phyloP scores from a whole-genome alignment of 2,797 vertebrate species.

The Anguilla obscura region DNA sequence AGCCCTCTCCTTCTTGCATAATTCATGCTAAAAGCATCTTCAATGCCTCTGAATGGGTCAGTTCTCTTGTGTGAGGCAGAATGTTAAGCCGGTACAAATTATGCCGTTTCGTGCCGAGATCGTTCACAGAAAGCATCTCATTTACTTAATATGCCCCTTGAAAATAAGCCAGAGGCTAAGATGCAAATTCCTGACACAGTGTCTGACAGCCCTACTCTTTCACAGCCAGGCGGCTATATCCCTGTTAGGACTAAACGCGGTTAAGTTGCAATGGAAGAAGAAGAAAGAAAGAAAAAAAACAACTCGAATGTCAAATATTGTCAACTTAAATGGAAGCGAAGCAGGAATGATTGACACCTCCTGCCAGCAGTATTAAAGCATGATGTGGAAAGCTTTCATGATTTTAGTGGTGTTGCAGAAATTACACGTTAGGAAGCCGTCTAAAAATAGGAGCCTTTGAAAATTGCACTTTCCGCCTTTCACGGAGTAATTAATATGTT shows the following conservation, averaged over 20 bases:
- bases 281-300: background rate
- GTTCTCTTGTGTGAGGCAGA: slow-evolving; percentile 45
- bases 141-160: slow-evolving; percentile 54
- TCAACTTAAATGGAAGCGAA: background rate
- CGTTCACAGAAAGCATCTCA: slow-evolving; percentile 43
- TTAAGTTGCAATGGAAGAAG: background rate
- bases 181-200: slow-evolving; percentile 46
- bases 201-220: slow-evolving; percentile 33
- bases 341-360: background rate
- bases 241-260: slow-evolving; percentile 25
- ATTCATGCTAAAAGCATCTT: slow-evolving; percentile 41
- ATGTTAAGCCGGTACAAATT: slow-evolving; percentile 53
- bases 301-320: background rate
- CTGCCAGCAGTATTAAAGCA: background rate
- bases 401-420: background rate
- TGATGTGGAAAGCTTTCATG: background rate
- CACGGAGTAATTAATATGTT: background rate
- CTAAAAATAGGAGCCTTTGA: slow-evolving; percentile 19
- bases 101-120: slow-evolving; percentile 49
- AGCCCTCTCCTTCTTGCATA: slow-evolving; percentile 1
- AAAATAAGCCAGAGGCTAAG: slow-evolving; percentile 50
- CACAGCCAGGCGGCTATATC: background rate
- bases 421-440: background rate
- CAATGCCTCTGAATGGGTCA: slow-evolving; percentile 53
- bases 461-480: background rate